Conservation (phyloP, 2,113 vertebrate genomes). For the Clinocottus analis region DNA sequence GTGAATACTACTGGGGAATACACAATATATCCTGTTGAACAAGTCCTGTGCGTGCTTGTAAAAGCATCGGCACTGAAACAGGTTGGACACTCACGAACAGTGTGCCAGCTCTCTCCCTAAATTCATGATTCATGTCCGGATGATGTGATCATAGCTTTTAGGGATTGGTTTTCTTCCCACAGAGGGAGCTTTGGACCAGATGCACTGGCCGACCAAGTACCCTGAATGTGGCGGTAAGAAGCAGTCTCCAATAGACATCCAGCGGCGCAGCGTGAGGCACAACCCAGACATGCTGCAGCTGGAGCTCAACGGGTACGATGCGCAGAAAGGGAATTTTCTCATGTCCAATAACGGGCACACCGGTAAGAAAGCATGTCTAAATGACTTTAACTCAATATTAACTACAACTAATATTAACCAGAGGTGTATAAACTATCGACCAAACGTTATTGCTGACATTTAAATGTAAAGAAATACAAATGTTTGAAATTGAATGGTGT, state of each 20-base stretch:
- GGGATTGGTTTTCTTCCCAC: neutral
- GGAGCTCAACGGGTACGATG: constrained; percentile 82
- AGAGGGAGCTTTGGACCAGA: constrained; percentile 86
- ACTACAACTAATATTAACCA: neutral
- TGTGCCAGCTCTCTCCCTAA: neutral
- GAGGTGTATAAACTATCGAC: neutral
- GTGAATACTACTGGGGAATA: neutral
- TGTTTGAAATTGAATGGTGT: neutral
- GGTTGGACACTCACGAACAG: neutral
- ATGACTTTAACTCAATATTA: neutral
- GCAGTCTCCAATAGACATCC: constrained; percentile 92
- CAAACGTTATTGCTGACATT: neutral
- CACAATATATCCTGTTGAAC: constrained; percentile 4
- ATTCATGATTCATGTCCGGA: neutral
- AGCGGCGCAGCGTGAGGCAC: constrained; percentile 79
- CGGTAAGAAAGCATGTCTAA: constrained; percentile 75
- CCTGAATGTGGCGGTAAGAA: constrained; percentile 80
- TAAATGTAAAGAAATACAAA: neutral
- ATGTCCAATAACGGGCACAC: constrained; percentile 93
- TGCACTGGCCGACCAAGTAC: constrained; percentile 85
- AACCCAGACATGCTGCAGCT: constrained; percentile 80
- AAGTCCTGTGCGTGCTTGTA: constrained; percentile 1
- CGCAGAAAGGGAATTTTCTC: constrained; percentile 72
- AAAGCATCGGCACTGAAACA: neutral
- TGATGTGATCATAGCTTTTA: neutral